Evolutionary conservation across 2,113 vertebrate genomes (phyloP).

Genomic region (Eretmochelys imbricata): DNA sequence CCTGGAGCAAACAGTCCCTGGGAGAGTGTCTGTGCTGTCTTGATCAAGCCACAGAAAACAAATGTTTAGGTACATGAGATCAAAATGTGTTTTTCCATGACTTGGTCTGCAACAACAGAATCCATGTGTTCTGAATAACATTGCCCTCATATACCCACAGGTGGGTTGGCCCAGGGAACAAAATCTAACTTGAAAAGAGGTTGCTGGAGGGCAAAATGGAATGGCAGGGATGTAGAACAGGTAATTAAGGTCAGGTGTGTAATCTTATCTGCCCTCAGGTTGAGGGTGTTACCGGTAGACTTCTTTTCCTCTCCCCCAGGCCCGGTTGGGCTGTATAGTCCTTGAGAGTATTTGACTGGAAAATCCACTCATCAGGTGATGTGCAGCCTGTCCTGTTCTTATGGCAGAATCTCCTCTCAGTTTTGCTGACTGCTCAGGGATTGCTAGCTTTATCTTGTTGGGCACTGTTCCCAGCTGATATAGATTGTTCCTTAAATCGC

Average conservation of each 20-base stretch:
- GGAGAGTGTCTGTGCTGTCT: neutral
- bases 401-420: neutral
- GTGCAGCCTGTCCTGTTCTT: neutral
- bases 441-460: neutral
- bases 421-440: accelerated
- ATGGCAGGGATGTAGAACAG: neutral
- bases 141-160: neutral
- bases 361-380: neutral
- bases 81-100: slow-evolving; percentile 2
- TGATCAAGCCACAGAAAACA: neutral
- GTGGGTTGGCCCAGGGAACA: neutral
- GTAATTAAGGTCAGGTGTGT: neutral
- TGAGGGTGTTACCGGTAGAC: neutral
- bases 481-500: neutral
- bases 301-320: neutral
- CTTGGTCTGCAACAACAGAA: neutral
- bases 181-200: neutral
- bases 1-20: neutral
- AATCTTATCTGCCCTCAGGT: slow-evolving; percentile 13
- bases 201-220: neutral
- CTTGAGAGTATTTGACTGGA: neutral
- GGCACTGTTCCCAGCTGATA: neutral
- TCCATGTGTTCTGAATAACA: slow-evolving; percentile 24
- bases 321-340: neutral
- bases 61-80: neutral